Percentiles rank a stretch among this genome's conserved stretches.
phyloP scores from a whole-genome alignment of 2,888 invertebrate genomes.

The Limnephilus auricula region DNA sequence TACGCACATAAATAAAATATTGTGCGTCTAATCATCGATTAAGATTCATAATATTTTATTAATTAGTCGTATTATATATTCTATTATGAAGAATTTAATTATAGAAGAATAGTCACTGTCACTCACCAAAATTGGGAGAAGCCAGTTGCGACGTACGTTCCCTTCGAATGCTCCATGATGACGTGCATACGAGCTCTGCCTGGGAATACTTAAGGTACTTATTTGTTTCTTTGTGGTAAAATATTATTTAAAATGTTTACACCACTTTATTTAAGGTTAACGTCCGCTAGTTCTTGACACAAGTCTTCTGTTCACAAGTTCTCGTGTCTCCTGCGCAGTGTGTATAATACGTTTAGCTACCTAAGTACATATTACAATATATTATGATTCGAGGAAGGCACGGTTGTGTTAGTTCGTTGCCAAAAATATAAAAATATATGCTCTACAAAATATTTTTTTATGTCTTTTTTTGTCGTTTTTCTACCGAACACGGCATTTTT shows the following conservation, averaged over 20 bases:
- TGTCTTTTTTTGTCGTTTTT: neutral
- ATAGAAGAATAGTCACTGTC: too few relatives aligned
- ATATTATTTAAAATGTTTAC: neutral
- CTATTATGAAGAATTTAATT: too few relatives aligned
- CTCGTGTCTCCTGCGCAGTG: neutral
- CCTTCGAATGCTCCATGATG: too few relatives aligned
- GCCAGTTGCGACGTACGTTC: too few relatives aligned
- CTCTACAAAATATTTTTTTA: neutral
- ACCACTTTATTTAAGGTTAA: neutral
- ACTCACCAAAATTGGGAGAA: too few relatives aligned
- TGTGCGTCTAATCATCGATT: too few relatives aligned
- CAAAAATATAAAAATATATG: neutral
- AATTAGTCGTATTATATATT: too few relatives aligned
- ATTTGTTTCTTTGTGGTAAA: neutral
- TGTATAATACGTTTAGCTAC: neutral
- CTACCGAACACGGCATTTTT: neutral
- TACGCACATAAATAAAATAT: too few relatives aligned
- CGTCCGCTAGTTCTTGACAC: neutral
- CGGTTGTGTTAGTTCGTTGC: neutral
- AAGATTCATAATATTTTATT: too few relatives aligned
- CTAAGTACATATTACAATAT: neutral
- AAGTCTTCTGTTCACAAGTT: too few relatives aligned
- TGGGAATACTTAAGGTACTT: neutral
- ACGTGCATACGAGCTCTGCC: too few relatives aligned
- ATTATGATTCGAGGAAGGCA: neutral